A percentile compares a stretch with the other conserved stretches of the same genome.
Conservation (phyloP, 2,113 vertebrate genomes). For the Clarias macrocephalus region DNA sequence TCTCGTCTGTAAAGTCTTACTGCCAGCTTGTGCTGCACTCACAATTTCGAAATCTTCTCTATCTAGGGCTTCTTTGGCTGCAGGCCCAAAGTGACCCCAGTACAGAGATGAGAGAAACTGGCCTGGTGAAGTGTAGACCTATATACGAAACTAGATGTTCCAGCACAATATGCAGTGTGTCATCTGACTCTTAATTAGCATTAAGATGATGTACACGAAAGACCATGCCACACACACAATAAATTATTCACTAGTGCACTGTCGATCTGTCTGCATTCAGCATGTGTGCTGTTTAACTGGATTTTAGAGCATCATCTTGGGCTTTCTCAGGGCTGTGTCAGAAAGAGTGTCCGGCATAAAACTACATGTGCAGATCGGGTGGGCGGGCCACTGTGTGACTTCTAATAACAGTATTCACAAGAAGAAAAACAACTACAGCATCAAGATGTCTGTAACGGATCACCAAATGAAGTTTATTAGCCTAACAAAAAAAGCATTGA, state of each 20-base stretch:
- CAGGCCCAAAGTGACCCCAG: not conserved
- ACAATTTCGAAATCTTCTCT: not conserved
- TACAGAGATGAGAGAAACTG: not conserved
- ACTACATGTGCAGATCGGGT: too few relatives aligned
- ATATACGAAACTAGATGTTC: not conserved
- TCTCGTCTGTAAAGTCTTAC: not conserved
- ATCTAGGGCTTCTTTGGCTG: not conserved
- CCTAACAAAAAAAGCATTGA: not conserved
- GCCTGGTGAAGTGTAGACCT: not conserved
- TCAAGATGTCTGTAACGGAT: not conserved
- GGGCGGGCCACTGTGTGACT: too few relatives aligned
- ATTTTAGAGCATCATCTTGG: not conserved
- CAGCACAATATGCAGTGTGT: not conserved
- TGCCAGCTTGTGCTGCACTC: not conserved
- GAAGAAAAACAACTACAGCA: too few relatives aligned
- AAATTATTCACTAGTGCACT: not conserved
- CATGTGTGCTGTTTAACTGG: not conserved
- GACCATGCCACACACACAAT: not conserved
- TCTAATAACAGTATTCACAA: too few relatives aligned
- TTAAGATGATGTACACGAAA: too few relatives aligned
- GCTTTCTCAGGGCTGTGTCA: not conserved
- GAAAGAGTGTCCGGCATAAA: too few relatives aligned
- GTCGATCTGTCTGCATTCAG: not conserved
- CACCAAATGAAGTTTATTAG: not conserved
- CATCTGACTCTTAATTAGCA: not conserved